A percentile compares a stretch with the other conserved stretches of the same genome.
Conservation (phyloP, 2,113 vertebrate species). For the Notiomystis cincta region DNA sequence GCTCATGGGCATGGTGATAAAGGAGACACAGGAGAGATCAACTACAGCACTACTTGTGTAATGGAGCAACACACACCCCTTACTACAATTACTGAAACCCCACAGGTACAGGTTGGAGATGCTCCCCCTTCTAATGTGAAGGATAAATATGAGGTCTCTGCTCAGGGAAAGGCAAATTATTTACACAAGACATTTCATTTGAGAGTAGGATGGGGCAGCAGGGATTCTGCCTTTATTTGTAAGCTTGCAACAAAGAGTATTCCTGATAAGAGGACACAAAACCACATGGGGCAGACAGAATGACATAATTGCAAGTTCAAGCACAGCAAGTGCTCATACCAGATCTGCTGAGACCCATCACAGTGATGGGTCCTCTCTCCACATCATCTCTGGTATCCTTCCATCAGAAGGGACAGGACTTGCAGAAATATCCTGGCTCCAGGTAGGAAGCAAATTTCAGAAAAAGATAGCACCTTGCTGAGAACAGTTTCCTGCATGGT, state of each 20-base stretch:
- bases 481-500: neutral
- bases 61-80: neutral
- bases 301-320: neutral
- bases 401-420: neutral
- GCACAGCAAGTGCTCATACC: neutral
- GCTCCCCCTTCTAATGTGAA: neutral
- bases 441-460: neutral
- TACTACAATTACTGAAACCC: neutral
- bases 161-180: neutral
- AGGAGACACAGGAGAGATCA: neutral
- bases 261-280: neutral
- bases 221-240: neutral
- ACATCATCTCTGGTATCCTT: neutral
- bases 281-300: neutral
- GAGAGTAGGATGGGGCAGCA: neutral
- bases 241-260: neutral
- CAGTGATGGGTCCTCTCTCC: neutral
- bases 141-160: neutral
- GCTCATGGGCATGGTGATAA: fast-evolving
- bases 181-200: neutral
- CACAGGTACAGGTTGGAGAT: neutral
- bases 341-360: neutral
- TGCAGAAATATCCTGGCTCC: neutral
- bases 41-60: neutral
- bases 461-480: neutral